phyloP scores from a whole-genome alignment of 1,140 invertebrate genomes.

The Thalassaphorura encarpata region DNA sequence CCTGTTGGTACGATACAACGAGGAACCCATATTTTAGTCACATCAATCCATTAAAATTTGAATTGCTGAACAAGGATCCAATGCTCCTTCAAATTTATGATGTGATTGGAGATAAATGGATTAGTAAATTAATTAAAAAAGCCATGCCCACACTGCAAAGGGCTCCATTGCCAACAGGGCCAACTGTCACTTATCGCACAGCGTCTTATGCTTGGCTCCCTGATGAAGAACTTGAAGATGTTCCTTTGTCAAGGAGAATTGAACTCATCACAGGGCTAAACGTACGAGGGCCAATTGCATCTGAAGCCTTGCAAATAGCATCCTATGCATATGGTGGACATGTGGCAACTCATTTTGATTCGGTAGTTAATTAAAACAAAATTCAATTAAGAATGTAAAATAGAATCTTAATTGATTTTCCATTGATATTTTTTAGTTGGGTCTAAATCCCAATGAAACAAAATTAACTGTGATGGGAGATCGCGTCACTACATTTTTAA shows the following conservation, averaged over 20 bases:
- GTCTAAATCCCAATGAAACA: background rate
- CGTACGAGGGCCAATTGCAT: constrained; percentile 7
- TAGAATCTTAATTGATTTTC: constrained; percentile 1
- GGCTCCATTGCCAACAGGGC: background rate
- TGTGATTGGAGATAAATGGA: constrained; percentile 12
- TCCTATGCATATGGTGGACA: constrained; percentile 21
- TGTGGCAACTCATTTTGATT: constrained; percentile 23
- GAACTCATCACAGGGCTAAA: constrained; percentile 25
- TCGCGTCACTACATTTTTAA: constrained; percentile 22
- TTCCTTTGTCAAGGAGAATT: constrained; percentile 12
- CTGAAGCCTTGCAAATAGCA: constrained; percentile 22
- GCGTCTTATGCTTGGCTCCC: constrained; percentile 23
- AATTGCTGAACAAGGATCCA: constrained; percentile 8
- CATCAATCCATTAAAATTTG: constrained; percentile 23
- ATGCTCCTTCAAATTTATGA: constrained; percentile 18
- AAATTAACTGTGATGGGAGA: constrained; percentile 11
- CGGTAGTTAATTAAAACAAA: constrained; percentile 3
- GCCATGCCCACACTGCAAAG: constrained; percentile 7
- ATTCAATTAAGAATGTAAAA: too few relatives aligned
- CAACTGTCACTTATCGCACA: constrained; percentile 15
- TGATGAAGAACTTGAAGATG: constrained; percentile 10
- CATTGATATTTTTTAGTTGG: background rate
- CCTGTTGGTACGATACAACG: constrained; percentile 15
- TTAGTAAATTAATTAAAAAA: constrained; percentile 3
- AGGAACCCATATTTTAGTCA: constrained; percentile 19